Evolutionary conservation across 2,113 vertebrate species (phyloP).

Genomic region (Thalassoma bifasciatum): DNA sequence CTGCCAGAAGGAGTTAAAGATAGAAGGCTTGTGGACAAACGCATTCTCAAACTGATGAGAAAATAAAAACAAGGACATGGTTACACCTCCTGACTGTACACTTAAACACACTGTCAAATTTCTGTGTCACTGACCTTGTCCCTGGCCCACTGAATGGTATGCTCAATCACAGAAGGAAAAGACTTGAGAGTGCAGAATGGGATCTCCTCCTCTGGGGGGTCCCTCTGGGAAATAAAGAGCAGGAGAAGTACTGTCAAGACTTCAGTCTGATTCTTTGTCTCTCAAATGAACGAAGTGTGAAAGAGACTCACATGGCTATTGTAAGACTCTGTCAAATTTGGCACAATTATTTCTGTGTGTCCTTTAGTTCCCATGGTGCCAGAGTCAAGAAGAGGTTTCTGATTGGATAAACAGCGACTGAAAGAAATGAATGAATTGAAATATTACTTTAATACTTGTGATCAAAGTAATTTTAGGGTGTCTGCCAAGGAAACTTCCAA

Average conservation of each 20-base stretch:
- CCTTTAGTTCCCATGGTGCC: conserved; percentile 99
- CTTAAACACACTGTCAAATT: background rate
- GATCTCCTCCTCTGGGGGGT: conserved; percentile 98
- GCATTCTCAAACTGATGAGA: conserved; percentile 92
- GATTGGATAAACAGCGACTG: conserved; percentile 95
- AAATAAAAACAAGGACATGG: conserved; percentile 3
- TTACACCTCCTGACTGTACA: background rate
- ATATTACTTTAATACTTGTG: background rate
- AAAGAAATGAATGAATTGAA: conserved; percentile 39
- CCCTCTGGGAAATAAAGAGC: conserved; percentile 83
- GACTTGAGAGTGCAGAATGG: conserved; percentile 99
- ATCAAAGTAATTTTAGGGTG: background rate
- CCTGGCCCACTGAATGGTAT: conserved; percentile 99
- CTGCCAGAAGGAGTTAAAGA: conserved; percentile 98
- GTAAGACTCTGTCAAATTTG: conserved; percentile 96
- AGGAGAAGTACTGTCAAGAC: background rate
- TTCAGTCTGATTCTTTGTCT: background rate
- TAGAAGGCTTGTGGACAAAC: conserved; percentile 93
- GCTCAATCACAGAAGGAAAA: conserved; percentile 96
- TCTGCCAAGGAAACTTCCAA: background rate
- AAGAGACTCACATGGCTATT: conserved; percentile 93
- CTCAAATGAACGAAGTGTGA: background rate
- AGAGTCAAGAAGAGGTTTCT: conserved; percentile 94
- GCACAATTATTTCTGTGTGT: conserved; percentile 96
- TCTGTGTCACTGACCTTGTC: conserved; percentile 88